These are phyloP conservation scores for Perizoma flavofasciatum DNA, from an alignment of 2,888 invertebrate species.

Conservation along the genomic window DNA sequence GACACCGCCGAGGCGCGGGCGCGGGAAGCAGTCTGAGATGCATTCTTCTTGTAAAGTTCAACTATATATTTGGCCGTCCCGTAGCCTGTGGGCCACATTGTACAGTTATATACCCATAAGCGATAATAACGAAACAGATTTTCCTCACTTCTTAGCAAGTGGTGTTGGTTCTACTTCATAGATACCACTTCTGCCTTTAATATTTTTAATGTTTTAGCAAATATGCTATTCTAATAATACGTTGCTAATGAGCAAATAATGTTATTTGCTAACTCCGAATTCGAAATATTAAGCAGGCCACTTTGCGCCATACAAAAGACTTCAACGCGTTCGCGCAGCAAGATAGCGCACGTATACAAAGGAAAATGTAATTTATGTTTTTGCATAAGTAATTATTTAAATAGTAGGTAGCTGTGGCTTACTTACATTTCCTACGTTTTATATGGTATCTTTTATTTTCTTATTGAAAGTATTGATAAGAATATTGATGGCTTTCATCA, in stretches of 20 bases:
- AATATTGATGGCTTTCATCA: background rate
- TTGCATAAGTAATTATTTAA: constrained; percentile 15
- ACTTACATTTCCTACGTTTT: constrained; percentile 22
- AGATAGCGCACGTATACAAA: constrained; percentile 27
- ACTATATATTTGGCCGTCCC: constrained; percentile 79
- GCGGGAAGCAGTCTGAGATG: constrained; percentile 78
- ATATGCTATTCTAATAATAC: constrained; percentile 13
- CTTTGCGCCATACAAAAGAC: constrained; percentile 61
- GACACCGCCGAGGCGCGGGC: constrained; percentile 80
- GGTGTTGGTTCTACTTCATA: constrained; percentile 12
- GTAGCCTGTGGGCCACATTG: constrained; percentile 53
- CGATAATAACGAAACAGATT: constrained; percentile 41
- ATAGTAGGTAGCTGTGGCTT: too few relatives aligned
- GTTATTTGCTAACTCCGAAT: constrained; percentile 19
- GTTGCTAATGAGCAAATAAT: constrained; percentile 17
- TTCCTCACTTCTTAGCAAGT: constrained; percentile 29
- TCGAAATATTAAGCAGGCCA: constrained; percentile 10
- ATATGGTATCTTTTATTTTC: constrained; percentile 11
- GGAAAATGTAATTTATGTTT: constrained; percentile 19
- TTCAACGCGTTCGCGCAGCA: constrained; percentile 59
- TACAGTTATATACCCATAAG: constrained; percentile 68
- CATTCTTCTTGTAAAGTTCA: constrained; percentile 82
- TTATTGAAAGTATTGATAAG: constrained; percentile 2
- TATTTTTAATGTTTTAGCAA: constrained; percentile 9
- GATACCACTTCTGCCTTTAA: constrained; percentile 2